Conservation (phyloP, 2,113 vertebrate genomes). For the Heterotis niloticus region DNA sequence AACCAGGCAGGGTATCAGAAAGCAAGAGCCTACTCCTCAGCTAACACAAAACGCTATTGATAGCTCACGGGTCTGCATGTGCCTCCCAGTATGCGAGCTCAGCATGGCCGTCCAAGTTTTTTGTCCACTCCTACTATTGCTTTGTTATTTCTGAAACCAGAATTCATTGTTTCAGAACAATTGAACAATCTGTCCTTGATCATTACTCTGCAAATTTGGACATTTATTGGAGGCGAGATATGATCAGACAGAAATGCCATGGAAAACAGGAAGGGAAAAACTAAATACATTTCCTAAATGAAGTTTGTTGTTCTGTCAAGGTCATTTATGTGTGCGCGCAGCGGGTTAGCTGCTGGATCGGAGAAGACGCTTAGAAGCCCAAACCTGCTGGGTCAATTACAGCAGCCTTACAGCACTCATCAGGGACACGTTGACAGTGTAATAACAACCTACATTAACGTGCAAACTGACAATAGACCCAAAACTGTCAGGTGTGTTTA, state of each 20-base stretch:
- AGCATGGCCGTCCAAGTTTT: constrained; percentile 5
- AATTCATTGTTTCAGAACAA: constrained; percentile 47
- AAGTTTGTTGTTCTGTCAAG: neutral
- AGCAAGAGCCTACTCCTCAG: neutral
- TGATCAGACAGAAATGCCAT: constrained; percentile 50
- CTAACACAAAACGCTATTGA: constrained; percentile 17
- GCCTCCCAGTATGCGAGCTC: neutral
- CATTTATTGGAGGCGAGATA: constrained; percentile 35
- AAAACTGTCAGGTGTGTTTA: neutral
- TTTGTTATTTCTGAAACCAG: constrained; percentile 23
- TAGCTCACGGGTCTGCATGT: neutral
- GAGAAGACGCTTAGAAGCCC: neutral
- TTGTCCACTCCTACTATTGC: neutral
- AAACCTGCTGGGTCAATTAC: neutral
- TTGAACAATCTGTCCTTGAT: constrained; percentile 43
- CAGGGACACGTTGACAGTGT: neutral
- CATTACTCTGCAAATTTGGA: neutral
- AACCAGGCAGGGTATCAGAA: neutral
- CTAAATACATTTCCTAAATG: neutral
- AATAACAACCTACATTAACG: neutral
- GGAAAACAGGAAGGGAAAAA: constrained; percentile 47
- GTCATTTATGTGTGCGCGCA: neutral
- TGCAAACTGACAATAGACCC: neutral
- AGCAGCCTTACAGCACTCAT: neutral
- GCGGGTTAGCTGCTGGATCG: neutral